A percentile compares a stretch with the other conserved stretches of the same genome.
These are phyloP conservation scores for Chrysomallon squamiferum DNA, from an alignment of 1,140 invertebrate genomes.

Conservation along the genomic window DNA sequence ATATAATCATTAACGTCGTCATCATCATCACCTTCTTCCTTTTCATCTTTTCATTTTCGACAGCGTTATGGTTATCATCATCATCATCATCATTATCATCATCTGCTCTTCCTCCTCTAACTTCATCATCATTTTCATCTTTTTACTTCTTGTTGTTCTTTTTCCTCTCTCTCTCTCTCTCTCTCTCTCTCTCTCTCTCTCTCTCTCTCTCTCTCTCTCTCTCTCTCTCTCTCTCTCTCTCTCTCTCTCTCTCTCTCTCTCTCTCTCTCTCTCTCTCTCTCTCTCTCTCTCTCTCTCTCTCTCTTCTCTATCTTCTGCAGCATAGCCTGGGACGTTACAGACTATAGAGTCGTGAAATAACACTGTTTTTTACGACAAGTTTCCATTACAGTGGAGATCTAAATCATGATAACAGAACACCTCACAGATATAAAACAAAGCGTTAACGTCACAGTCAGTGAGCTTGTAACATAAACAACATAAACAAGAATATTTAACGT, in stretches of 20 bases:
- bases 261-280: neutral
- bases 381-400: too few species aligned
- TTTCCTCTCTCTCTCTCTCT: neutral
- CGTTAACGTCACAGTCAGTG: too few species aligned
- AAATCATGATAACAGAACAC: too few species aligned
- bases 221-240: neutral
- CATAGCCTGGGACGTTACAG: neutral
- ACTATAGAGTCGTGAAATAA: too few species aligned
- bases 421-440: too few species aligned
- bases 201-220: neutral
- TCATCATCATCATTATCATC: too few species aligned
- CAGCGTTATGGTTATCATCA: too few species aligned
- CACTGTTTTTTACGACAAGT: too few species aligned
- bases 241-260: neutral
- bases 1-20: too few species aligned
- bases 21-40: neutral
- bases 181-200: neutral
- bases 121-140: neutral
- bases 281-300: neutral
- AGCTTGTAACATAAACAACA: too few species aligned
- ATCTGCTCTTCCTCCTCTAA: too few species aligned
- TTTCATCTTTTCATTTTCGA: conserved; percentile 11
- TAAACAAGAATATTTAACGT: too few species aligned
- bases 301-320: conserved; percentile 7
- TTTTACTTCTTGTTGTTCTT: neutral